Evolutionary conservation across 2,797 vertebrate genomes (phyloP), one percentile per base, ranked within the genome.

Genomic region (Staurois parvus): DNA sequence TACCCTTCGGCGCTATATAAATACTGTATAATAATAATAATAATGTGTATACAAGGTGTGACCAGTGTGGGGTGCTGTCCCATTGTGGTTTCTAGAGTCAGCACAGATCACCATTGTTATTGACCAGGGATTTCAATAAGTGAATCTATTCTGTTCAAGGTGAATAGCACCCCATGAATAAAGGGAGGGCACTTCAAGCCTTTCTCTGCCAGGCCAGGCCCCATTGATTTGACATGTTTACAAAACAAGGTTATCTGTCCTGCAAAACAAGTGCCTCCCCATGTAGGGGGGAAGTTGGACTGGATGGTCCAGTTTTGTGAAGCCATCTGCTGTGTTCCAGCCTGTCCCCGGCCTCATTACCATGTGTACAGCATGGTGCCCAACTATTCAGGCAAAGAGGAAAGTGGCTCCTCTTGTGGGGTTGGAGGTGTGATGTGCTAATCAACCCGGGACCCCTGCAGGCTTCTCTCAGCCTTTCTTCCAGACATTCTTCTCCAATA

Each of bases 361-460:
- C 79, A 72, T 72, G 24, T 81, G 68, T 81, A 81, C 67, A 81
- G 68, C 12, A 5, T 30, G 2, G 29, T 45, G 72, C 15, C 15
- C 37, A 10, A 28, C 78, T 72, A 72, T 80, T 70, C 67, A 80
- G 67, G 21, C 8, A 10, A n/a, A n/a, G 13, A 81, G 79, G 79
- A 72, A 81, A 72, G 79, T n/a, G 79, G n/a, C 28, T 45, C 45
- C 64, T 77, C 79, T 32, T 75, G 59, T 83, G 68, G 48, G 48
- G 9, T 40, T 13, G 48, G 68, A 81, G 79, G 79, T 81, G 79
- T 81, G 79, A 72, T 72, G 68, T 81, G 79, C 1, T 81, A 81
- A 81, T n/a, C 24, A 81, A 52, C n/a, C 3, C 1, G 67, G 42
- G 24, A 56, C 79, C 21, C 79, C 78, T 26, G 48, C 37, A 0